A percentile compares a stretch with the other conserved stretches of the same genome.
These are phyloP conservation scores for Coelopa pilipes DNA, from an alignment of 2,888 invertebrate species.

Conservation along the genomic window DNA sequence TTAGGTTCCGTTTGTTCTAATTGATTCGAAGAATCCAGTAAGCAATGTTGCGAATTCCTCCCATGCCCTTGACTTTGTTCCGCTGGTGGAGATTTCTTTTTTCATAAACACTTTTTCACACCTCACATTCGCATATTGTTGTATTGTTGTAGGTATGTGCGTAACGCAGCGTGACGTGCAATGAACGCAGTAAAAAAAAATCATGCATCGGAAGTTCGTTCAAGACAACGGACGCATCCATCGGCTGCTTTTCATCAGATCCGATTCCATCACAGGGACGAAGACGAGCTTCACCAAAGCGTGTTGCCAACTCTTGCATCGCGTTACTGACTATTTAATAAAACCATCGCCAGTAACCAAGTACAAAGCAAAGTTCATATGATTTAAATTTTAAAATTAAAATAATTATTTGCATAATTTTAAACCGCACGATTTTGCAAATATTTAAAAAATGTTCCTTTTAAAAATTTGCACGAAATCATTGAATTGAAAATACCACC, in stretches of 20 bases:
- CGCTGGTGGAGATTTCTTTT: too few relatives aligned
- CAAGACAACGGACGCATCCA: not conserved
- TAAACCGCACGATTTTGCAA: not conserved
- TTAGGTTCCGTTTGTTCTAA: too few relatives aligned
- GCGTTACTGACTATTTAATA: too few relatives aligned
- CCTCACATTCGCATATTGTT: not conserved
- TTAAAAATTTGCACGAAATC: too few relatives aligned
- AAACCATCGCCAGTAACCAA: not conserved
- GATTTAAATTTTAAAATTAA: too few relatives aligned
- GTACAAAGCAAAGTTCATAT: not conserved
- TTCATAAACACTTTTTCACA: not conserved
- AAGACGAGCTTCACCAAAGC: not conserved
- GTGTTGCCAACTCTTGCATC: too few relatives aligned
- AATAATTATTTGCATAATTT: not conserved
- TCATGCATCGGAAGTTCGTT: constrained; percentile 19
- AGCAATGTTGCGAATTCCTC: too few relatives aligned
- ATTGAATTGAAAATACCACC: too few relatives aligned
- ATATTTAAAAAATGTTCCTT: not conserved
- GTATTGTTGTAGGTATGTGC: too few relatives aligned
- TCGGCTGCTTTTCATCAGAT: too few relatives aligned
- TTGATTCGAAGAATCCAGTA: too few relatives aligned
- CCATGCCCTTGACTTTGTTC: too few relatives aligned
- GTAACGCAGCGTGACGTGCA: constrained; percentile 27
- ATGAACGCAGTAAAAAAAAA: constrained; percentile 42
- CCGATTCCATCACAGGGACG: not conserved